Base-by-base conservation (phyloP, 1,140 invertebrate species). In the Vanessa atalanta region DNA sequence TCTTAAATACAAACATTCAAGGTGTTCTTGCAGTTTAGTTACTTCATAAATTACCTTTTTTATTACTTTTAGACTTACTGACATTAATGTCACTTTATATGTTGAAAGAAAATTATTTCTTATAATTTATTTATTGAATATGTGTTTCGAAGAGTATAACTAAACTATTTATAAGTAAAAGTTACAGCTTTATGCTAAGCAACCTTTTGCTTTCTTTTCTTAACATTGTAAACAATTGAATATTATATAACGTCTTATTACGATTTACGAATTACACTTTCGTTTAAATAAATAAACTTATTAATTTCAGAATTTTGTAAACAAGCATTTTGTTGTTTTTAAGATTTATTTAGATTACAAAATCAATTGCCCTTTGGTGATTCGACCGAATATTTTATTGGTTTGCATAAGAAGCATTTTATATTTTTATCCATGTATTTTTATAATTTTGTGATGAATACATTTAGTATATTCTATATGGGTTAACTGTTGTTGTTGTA, bases 221-320 rank as follows among this genome's bases (percentile, higher is more conserved):
- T 2, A 51, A n/a, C 48, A 51, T 5, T 15, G 12, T 51, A 51
- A 51, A 51, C 14, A 5, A 7, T 51, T 65, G n/a, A 47, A 50
- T 65, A 31, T 31, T 31, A 31, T 31, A 6, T 31, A 31, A 31
- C 1, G 26, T 31, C 26, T 31, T 31, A 31, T 31, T 31, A 31
- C 26, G 26, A 31, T 31, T 48, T 9, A 43, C 20, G 47, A 48
- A 50, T 65, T 47, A 65, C 13, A 43, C 47, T 65, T 65, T 65
- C 64, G 50, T 5, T 47, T 47, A 48, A 65, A 50, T 50, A 20
- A 50, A 51, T n/a, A 15, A 51, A 13, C 14, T 13, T 14, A 51
- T 51, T n/a, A 8, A 20, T n/a, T 13, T 12, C 20, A 8, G 9
- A 23, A 26, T 20, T 57, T 16, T 57, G 55, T 26, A 57, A 57